Conservation (phyloP, 2,888 invertebrate species). For the Drosophila quinaria region DNA sequence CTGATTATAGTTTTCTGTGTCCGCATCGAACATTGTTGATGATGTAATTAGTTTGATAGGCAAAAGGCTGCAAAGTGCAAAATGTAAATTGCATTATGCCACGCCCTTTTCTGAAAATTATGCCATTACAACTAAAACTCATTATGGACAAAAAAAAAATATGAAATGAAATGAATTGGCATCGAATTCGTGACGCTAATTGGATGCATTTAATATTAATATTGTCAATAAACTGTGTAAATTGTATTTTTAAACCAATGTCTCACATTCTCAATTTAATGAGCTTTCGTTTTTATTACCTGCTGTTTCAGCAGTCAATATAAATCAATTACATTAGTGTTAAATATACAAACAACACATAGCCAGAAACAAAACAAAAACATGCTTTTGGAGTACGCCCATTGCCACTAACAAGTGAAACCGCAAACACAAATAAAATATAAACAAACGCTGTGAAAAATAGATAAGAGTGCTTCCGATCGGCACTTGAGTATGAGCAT, state of each 20-base stretch:
- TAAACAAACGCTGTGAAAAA: slow-evolving; percentile 35
- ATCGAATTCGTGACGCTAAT: slow-evolving; percentile 41
- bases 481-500: no score
- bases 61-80: slow-evolving; percentile 47
- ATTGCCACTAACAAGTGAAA: slow-evolving; percentile 51
- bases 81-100: slow-evolving; percentile 53
- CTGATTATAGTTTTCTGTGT: slow-evolving; percentile 62
- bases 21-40: slow-evolving; percentile 49
- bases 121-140: slow-evolving; percentile 12
- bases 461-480: slow-evolving; percentile 18
- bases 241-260: slow-evolving; percentile 15
- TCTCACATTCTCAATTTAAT: slow-evolving; percentile 32
- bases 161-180: slow-evolving; percentile 12
- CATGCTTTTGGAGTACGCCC: slow-evolving; percentile 14
- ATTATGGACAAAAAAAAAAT: slow-evolving; percentile 26
- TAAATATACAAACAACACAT: neutral
- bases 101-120: slow-evolving; percentile 23
- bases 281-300: slow-evolving; percentile 19
- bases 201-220: slow-evolving; percentile 37
- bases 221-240: slow-evolving; percentile 29
- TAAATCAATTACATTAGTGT: slow-evolving; percentile 45
- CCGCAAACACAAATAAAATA: slow-evolving; percentile 43
- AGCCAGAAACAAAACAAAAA: slow-evolving; percentile 10
- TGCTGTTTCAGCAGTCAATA: slow-evolving; percentile 11
- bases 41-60: slow-evolving; percentile 46